Percentiles rank a stretch among this genome's conserved stretches.
Evolutionary conservation across 2,888 invertebrate species (phyloP).

Genomic region (Elegia similella): DNA sequence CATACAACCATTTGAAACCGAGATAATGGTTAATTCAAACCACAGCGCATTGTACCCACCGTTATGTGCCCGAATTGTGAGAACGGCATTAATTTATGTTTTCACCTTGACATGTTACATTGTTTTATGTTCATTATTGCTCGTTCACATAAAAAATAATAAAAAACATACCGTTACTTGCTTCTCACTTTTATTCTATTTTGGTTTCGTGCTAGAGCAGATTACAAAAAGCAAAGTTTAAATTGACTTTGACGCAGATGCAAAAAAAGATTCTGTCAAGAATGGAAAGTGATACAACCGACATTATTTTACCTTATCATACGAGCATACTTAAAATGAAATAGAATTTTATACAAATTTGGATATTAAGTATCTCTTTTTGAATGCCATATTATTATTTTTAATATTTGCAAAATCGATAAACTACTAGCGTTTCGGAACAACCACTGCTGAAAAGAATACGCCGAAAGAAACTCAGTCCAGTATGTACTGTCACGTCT

Average conservation of each 20-base stretch:
- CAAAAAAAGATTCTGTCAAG: neutral
- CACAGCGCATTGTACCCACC: conserved; percentile 1
- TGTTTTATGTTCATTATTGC: conserved; percentile 29
- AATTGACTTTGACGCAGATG: conserved; percentile 8
- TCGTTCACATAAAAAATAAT: conserved; percentile 28
- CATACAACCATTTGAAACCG: neutral
- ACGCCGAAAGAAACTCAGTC: no score
- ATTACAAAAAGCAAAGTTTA: neutral
- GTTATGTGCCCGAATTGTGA: conserved; percentile 19
- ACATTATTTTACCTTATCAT: no score
- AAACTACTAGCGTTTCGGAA: no score
- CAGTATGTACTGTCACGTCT: no score
- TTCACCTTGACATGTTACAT: conserved; percentile 35
- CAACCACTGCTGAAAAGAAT: no score
- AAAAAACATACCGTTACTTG: conserved; percentile 25
- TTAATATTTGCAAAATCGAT: no score
- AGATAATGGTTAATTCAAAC: conserved; percentile 10
- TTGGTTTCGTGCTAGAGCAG: conserved; percentile 13
- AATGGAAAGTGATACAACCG: neutral
- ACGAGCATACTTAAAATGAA: no score
- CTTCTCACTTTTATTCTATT: conserved; percentile 14
- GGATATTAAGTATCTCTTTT: no score
- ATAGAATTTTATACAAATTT: no score
- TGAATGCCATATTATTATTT: no score
- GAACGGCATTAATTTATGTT: conserved; percentile 21